phyloP scores from a whole-genome alignment of 2,113 vertebrate species.

The Brienomyrus brachyistius region DNA sequence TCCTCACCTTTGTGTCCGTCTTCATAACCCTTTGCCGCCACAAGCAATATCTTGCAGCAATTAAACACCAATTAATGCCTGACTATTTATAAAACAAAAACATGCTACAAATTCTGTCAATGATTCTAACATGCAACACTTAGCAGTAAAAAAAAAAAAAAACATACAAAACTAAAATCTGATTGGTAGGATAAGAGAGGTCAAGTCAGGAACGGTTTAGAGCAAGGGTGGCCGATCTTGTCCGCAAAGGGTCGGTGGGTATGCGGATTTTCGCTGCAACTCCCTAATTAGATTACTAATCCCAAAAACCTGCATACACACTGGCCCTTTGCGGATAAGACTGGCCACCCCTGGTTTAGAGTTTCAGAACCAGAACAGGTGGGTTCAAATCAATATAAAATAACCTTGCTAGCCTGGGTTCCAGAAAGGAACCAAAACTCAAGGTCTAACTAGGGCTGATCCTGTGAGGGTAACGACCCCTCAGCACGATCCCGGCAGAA shows the following conservation, averaged over 20 bases:
- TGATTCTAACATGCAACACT: neutral
- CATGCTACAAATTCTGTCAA: neutral
- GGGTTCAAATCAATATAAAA: neutral
- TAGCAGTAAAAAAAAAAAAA: neutral
- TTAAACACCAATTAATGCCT: neutral
- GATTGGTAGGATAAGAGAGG: neutral
- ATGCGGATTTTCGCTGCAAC: too few relatives aligned
- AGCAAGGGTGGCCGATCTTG: neutral
- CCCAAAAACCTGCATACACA: too few relatives aligned
- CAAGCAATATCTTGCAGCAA: neutral
- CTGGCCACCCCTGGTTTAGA: neutral
- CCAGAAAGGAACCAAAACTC: neutral
- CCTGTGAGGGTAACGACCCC: neutral
- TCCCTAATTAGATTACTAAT: too few relatives aligned
- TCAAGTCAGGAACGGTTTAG: neutral
- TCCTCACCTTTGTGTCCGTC: neutral
- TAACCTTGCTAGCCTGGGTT: neutral
- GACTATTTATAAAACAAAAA: neutral
- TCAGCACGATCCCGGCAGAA: neutral
- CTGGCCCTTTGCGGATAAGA: too few relatives aligned
- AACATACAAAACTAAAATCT: neutral
- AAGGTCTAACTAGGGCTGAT: neutral
- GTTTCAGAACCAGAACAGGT: neutral
- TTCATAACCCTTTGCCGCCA: neutral
- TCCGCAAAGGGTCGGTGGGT: too few relatives aligned